Conservation (phyloP, 2,113 vertebrate species). For the Oreocharis arfaki region DNA sequence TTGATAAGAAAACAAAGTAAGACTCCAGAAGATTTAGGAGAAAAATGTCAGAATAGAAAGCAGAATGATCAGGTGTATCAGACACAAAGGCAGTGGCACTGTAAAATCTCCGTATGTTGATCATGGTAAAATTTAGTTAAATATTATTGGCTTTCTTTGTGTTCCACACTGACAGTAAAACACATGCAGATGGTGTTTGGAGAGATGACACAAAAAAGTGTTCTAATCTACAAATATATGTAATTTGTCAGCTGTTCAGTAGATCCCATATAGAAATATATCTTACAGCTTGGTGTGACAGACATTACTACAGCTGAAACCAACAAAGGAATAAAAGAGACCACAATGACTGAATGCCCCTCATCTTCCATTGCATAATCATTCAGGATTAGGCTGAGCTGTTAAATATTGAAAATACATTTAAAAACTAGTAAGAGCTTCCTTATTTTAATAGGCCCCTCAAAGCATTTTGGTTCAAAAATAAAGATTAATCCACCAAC, state of each 20-base stretch:
- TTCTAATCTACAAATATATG: not conserved
- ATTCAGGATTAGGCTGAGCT: not conserved
- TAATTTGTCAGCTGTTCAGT: not conserved
- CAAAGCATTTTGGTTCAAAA: not conserved
- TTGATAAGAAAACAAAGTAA: not conserved
- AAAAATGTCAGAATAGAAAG: not conserved
- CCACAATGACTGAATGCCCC: accelerated
- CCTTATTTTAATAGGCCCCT: not conserved
- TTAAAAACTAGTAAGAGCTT: not conserved
- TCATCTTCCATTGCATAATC: not conserved
- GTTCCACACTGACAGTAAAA: not conserved
- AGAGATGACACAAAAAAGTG: not conserved
- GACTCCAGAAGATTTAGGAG: not conserved
- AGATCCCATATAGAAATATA: not conserved
- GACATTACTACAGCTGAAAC: not conserved
- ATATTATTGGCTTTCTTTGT: not conserved
- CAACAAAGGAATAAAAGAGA: not conserved
- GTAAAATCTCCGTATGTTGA: not conserved
- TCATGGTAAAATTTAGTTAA: not conserved
- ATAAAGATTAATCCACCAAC: not conserved
- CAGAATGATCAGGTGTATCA: not conserved
- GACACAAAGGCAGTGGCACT: not conserved
- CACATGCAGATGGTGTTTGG: not conserved
- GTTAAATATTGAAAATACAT: not conserved
- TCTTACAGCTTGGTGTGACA: not conserved